These are phyloP conservation scores for Colaptes auratus DNA, from an alignment of 2,113 vertebrate species.

Conservation along the genomic window DNA sequence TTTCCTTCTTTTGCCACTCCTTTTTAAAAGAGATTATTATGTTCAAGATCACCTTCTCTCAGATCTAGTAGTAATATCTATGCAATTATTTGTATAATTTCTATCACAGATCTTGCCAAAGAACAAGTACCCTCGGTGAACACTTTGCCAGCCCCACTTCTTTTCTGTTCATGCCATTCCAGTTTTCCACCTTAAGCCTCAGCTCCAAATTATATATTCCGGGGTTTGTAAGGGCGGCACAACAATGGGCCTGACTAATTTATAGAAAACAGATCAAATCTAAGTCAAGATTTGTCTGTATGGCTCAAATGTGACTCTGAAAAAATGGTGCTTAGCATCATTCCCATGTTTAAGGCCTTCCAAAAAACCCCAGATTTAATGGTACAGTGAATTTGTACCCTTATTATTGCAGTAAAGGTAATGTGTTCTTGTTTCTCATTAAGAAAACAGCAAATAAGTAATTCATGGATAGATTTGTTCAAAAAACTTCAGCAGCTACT, in stretches of 20 bases:
- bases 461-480: not conserved
- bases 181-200: not conserved
- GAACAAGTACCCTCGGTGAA: not conserved
- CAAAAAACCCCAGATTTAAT: conserved; percentile 15
- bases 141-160: not conserved
- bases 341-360: not conserved
- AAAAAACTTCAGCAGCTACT: conserved; percentile 41
- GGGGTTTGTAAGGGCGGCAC: conserved; percentile 3
- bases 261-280: conserved; percentile 41
- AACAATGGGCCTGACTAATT: not conserved
- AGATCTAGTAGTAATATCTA: not conserved
- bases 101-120: not conserved
- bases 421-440: conserved; percentile 23
- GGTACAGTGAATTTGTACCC: not conserved
- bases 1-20: not conserved
- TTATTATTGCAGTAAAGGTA: not conserved
- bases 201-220: not conserved
- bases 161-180: not conserved
- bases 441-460: conserved; percentile 45
- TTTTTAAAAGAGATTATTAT: not conserved
- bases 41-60: not conserved
- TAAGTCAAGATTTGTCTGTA: not conserved
- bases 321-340: conserved; percentile 4
- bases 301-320: conserved; percentile 15
- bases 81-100: not conserved